A percentile compares a stretch with the other conserved stretches of the same genome.
Evolutionary conservation across 1,140 invertebrate species (phyloP).

Genomic region (Trichoplusia ni): DNA sequence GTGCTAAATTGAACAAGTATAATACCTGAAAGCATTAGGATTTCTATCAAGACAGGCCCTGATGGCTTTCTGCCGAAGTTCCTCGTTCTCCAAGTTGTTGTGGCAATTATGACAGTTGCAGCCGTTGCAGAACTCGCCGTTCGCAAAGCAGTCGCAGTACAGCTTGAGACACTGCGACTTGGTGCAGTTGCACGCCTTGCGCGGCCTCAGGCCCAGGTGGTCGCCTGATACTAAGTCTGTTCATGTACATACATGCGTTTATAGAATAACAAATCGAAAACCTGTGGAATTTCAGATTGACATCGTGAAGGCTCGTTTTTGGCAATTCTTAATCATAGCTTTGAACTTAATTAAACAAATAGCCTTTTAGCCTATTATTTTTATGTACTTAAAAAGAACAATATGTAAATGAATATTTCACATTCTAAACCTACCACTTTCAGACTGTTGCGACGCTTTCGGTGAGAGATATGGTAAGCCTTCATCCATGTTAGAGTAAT

Average conservation of each 20-base stretch:
- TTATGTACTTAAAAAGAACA: too few species aligned
- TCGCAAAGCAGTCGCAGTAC: constrained; percentile 99
- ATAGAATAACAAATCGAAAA: too few species aligned
- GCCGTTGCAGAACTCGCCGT: constrained; percentile 99
- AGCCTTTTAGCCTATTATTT: too few species aligned
- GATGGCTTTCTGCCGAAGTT: constrained; percentile 96
- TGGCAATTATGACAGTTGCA: constrained; percentile 99
- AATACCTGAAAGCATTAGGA: constrained; percentile 84
- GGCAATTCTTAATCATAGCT: too few species aligned
- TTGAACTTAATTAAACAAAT: too few species aligned
- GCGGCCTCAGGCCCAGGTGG: constrained; percentile 81
- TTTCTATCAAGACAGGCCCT: constrained; percentile 96
- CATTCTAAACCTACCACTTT: constrained; percentile 43
- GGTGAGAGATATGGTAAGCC: constrained; percentile 43
- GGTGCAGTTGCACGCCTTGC: constrained; percentile 99
- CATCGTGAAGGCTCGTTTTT: too few species aligned
- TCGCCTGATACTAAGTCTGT: constrained; percentile 52
- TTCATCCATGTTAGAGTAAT: constrained; percentile 36
- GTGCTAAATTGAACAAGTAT: not conserved
- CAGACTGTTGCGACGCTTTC: constrained; percentile 43
- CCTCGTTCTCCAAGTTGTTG: constrained; percentile 98
- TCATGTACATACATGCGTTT: too few species aligned
- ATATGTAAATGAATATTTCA: too few species aligned
- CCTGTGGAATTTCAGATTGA: too few species aligned
- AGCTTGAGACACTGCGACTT: constrained; percentile 99